A percentile compares a stretch with the other conserved stretches of the same genome.
Evolutionary conservation across 2,888 invertebrate genomes (phyloP).

Genomic region (Charanyca ferruginea): DNA sequence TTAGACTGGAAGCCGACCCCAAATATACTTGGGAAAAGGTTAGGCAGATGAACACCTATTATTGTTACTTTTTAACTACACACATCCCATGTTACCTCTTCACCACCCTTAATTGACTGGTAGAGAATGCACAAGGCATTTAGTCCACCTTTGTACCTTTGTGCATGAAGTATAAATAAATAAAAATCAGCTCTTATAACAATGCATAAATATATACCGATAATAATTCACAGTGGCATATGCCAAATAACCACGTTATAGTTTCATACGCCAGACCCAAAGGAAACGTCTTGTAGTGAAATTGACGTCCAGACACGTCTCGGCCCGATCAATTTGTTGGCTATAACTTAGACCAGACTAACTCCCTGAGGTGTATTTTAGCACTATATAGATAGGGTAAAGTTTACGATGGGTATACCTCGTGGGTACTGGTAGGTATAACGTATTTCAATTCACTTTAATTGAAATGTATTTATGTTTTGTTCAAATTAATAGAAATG

Average conservation of each 20-base stretch:
- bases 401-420: constrained; percentile 24
- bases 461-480: background rate
- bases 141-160: too few relatives aligned
- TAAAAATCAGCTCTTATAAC: too few relatives aligned
- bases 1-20: too few relatives aligned
- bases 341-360: constrained; percentile 44
- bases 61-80: too few relatives aligned
- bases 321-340: constrained; percentile 54
- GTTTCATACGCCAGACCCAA: constrained; percentile 26
- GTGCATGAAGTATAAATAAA: too few relatives aligned
- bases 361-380: constrained; percentile 49
- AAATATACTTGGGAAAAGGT: too few relatives aligned
- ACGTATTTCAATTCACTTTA: background rate
- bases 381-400: constrained; percentile 24
- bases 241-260: constrained; percentile 2
- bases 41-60: too few relatives aligned
- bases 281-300: constrained; percentile 23
- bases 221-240: constrained; percentile 3
- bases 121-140: too few relatives aligned
- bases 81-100: too few relatives aligned
- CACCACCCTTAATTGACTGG: too few relatives aligned
- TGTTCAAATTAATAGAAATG: background rate
- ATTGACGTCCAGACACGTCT: constrained; percentile 40
- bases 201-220: background rate
- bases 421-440: background rate